Evolutionary conservation across 1,140 invertebrate genomes (phyloP).

Genomic region (Scaptodrosophila lebanonensis): DNA sequence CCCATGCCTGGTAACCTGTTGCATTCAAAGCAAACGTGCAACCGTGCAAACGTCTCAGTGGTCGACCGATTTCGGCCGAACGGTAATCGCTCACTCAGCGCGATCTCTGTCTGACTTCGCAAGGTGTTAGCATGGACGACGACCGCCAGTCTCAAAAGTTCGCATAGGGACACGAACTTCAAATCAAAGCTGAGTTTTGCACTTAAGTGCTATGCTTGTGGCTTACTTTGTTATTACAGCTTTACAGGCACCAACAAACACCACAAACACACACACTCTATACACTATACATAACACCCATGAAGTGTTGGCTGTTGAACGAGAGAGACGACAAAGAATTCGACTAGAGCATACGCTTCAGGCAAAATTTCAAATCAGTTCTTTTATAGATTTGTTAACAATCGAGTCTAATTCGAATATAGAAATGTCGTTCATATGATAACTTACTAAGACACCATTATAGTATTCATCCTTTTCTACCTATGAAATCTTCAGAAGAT

Average conservation of each 20-base stretch:
- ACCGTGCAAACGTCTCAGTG: too few relatives aligned
- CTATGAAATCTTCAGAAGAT: too few relatives aligned
- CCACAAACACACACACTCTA: too few relatives aligned
- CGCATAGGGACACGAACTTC: conserved; percentile 74
- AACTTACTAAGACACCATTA: too few relatives aligned
- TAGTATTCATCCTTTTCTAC: too few relatives aligned
- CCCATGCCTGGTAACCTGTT: conserved; percentile 75
- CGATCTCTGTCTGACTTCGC: conserved; percentile 15
- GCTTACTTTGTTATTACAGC: conserved; percentile 5
- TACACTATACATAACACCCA: not conserved
- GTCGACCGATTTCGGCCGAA: conserved; percentile 45
- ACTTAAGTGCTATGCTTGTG: conserved; percentile 64
- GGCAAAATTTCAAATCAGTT: too few relatives aligned
- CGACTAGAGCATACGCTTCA: too few relatives aligned
- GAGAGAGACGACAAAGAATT: too few relatives aligned
- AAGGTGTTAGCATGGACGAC: conserved; percentile 58
- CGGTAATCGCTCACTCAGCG: conserved; percentile 66
- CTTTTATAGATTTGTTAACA: too few relatives aligned
- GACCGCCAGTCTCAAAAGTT: conserved; percentile 33
- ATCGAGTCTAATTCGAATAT: too few relatives aligned
- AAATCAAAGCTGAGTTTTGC: conserved; percentile 70
- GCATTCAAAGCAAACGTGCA: conserved; percentile 4
- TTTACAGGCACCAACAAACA: not conserved
- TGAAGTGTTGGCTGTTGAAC: not conserved
- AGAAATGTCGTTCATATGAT: too few relatives aligned